Percentiles rank a stretch among this genome's conserved stretches.
phyloP scores from a whole-genome alignment of 2,113 vertebrate genomes.

The Ceyx cyanopectus region DNA sequence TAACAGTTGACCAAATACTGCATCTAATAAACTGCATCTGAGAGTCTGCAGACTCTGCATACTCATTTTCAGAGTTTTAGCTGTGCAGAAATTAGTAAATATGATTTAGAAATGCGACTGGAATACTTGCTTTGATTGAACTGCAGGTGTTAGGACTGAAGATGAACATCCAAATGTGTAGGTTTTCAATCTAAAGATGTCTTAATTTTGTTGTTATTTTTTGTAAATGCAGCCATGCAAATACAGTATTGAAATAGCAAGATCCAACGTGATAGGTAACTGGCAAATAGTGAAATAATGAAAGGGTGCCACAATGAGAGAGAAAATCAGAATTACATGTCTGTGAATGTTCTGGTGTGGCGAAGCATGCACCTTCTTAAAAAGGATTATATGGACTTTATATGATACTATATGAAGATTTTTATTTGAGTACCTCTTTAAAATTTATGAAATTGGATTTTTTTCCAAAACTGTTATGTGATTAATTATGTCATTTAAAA shows the following conservation, averaged over 20 bases:
- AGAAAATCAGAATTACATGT: not conserved
- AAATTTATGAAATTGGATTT: not conserved
- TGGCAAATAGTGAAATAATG: slow-evolving; percentile 1
- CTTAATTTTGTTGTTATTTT: slow-evolving; percentile 19
- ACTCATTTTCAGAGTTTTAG: not conserved
- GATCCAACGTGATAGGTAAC: not conserved
- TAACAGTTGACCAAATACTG: not conserved
- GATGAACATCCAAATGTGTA: not conserved
- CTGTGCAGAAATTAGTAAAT: not conserved
- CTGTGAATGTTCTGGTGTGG: not conserved
- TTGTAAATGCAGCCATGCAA: slow-evolving; percentile 14
- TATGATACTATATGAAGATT: not conserved
- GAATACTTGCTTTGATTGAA: not conserved
- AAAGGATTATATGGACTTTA: not conserved
- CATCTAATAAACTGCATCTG: not conserved
- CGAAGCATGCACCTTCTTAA: not conserved
- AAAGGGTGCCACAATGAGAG: not conserved
- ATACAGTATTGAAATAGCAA: not conserved
- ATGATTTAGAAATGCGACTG: not conserved
- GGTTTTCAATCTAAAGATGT: not conserved
- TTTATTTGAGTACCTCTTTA: not conserved
- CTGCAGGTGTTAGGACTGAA: slow-evolving; percentile 32
- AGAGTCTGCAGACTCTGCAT: not conserved
- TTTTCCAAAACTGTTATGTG: not conserved
- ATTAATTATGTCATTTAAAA: not conserved